phyloP scores from a whole-genome alignment of 2,797 vertebrate genomes.

The Carcharodon carcharias region DNA sequence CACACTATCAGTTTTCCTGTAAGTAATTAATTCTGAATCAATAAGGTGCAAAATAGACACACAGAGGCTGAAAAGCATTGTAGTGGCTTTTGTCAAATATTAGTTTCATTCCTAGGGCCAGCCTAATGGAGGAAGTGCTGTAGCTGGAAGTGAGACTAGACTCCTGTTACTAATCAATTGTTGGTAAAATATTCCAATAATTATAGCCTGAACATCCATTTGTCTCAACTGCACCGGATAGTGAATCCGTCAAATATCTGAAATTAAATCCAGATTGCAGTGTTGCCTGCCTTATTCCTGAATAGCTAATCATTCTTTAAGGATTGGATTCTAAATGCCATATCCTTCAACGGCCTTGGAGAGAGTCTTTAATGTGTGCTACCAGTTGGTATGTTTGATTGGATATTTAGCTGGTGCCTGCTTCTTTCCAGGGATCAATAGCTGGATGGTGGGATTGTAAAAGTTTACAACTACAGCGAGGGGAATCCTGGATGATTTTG shows the following conservation, averaged over 20 bases:
- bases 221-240: not conserved
- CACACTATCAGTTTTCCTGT: not conserved
- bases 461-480: not conserved
- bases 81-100: not conserved
- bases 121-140: not conserved
- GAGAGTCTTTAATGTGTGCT: not conserved
- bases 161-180: constrained; percentile 16
- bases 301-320: not conserved
- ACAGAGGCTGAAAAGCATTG: not conserved
- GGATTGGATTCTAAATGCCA: not conserved
- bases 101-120: not conserved
- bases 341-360: not conserved
- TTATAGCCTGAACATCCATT: constrained; percentile 4
- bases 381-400: not conserved
- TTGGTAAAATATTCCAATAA: constrained; percentile 29
- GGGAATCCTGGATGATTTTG: not conserved
- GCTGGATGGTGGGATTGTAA: not conserved
- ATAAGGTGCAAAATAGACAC: not conserved
- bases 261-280: not conserved
- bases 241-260: not conserved
- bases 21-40: not conserved
- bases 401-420: not conserved
- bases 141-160: constrained; percentile 11
- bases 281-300: not conserved
- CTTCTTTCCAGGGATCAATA: not conserved